Base-by-base conservation (phyloP, 1,140 invertebrate genomes). In the Bombus sylvicola region DNA sequence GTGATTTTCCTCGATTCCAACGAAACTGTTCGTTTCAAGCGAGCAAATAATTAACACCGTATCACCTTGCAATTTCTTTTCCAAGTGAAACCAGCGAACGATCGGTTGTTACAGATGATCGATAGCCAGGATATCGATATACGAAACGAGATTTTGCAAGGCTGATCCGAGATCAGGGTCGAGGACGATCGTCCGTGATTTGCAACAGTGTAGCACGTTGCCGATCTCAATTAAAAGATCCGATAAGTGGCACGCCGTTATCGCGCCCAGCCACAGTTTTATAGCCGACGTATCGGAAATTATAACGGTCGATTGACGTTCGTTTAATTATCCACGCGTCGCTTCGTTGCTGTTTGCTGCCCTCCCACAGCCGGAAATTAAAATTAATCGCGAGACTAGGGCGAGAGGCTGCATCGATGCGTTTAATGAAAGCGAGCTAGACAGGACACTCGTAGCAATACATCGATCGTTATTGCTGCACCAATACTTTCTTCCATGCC, bases 281-380 rank as follows among this genome's bases (percentile, higher is more conserved):
- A 81, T 53, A 53, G 39, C 1, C 79, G 37, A 15, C 13, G 22
- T 53, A 81, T 81, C 68, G 68, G 37, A 25, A 81, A 62, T 73
- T 81, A 81, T 41, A 53, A 53, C 47, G 43, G 6, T 13, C 15
- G 79, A 81, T 81, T 31, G 79, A 53, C 43, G 37, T 28, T 66
- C 64, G 79, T 81, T 81, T 81, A 81, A 81, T 81, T 81, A 81
- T 73, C 68, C 18, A 53, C 78, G 28, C 31, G 31, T 4, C 43
- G 73, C 18, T 39, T 57, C 74, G n/a, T 25, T 28, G 74, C 18
- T 37, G 22, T 13, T 43, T 25, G 6, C 13, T 47, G n/a, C 64
- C 47, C 10, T 1, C 15, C 47, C 6, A 15, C 47, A 6, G 25
- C 47, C 79, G 68, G 68, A 73, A 81, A 81, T 81, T 81, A 81